These are phyloP conservation scores for Bellardia bayeri DNA, from an alignment of 2,888 invertebrate species.

Conservation along the genomic window DNA sequence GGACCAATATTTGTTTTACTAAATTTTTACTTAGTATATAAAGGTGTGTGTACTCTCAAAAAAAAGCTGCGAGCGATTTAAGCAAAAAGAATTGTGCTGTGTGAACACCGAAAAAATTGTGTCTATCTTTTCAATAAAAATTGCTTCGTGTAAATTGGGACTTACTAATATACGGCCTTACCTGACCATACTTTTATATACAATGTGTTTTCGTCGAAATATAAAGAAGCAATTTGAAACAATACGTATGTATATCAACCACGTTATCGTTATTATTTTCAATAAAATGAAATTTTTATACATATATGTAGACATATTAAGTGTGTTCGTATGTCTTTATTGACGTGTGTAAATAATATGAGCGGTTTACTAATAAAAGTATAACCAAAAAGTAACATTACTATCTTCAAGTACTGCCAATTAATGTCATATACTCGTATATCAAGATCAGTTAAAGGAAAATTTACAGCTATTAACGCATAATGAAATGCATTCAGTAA, in stretches of 20 bases:
- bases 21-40: no score
- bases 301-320: neutral
- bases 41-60: no score
- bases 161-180: no score
- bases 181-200: no score
- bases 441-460: neutral
- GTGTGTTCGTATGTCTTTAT: neutral
- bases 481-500: neutral
- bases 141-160: no score
- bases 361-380: neutral
- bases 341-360: slow-evolving; percentile 1
- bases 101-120: no score
- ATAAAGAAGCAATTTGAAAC: neutral
- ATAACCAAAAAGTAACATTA: neutral
- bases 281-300: neutral
- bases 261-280: neutral
- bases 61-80: no score
- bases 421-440: neutral
- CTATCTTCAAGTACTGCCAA: slow-evolving; percentile 8
- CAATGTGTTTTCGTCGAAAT: neutral
- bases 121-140: no score
- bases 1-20: no score
- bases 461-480: neutral
- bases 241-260: neutral
- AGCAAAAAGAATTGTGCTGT: no score